Evolutionary conservation across 2,888 invertebrate species (phyloP).

Genomic region (Rotaria socialis): DNA sequence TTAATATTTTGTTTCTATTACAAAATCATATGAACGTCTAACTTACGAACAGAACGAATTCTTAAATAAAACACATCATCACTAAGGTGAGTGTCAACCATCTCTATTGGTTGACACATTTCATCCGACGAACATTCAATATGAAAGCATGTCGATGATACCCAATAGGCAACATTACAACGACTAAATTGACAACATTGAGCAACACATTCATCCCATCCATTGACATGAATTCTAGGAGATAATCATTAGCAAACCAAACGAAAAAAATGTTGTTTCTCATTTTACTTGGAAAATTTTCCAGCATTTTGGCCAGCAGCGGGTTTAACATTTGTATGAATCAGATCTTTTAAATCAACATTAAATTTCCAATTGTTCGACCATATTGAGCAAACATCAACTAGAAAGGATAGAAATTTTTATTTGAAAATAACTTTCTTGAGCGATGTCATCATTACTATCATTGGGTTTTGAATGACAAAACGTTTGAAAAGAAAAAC

Average conservation of each 20-base stretch:
- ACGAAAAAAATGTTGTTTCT: not conserved
- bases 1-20: no score
- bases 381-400: not conserved
- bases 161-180: slow-evolving; percentile 3
- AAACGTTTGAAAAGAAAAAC: not conserved
- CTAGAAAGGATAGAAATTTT: not conserved
- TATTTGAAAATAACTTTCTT: not conserved
- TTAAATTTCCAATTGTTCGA: not conserved
- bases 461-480: not conserved
- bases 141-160: not conserved
- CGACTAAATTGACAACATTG: slow-evolving; percentile 21
- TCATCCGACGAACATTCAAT: slow-evolving; percentile 25
- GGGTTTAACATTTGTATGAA: not conserved
- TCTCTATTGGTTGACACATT: slow-evolving; percentile 70
- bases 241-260: not conserved
- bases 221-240: not conserved
- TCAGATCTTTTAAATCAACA: not conserved
- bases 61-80: not conserved
- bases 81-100: slow-evolving; percentile 75
- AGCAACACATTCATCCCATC: slow-evolving; percentile 9
- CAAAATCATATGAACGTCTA: not conserved
- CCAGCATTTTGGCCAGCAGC: not conserved
- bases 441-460: not conserved
- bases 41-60: slow-evolving; percentile 17
- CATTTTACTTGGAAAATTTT: not conserved